These are phyloP conservation scores for Heterohyrax brucei DNA, from an alignment of 2,797 vertebrate species.

Conservation along the genomic window DNA sequence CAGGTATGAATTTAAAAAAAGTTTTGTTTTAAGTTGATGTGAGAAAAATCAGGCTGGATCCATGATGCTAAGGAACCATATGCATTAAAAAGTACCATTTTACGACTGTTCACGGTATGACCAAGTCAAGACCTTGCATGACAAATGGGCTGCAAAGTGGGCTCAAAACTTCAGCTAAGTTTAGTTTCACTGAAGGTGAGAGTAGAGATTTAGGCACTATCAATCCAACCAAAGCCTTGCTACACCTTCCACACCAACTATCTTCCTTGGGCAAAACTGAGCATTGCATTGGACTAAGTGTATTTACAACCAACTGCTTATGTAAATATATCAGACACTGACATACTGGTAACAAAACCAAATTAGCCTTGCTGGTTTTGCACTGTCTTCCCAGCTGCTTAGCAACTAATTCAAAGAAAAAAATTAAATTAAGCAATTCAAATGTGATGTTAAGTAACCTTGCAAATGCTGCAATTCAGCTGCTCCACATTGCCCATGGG, in stretches of 20 bases:
- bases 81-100: not conserved
- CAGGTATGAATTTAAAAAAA: not conserved
- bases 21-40: not conserved
- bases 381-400: slow-evolving; percentile 84
- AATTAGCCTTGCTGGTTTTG: slow-evolving; percentile 83
- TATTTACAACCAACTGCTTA: slow-evolving; percentile 81
- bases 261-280: slow-evolving; percentile 69
- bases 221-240: not conserved
- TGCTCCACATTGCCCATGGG: slow-evolving; percentile 65
- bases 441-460: slow-evolving; percentile 83
- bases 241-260: slow-evolving; percentile 58
- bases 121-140: not conserved
- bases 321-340: slow-evolving; percentile 76
- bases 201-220: not conserved
- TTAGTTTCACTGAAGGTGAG: not conserved
- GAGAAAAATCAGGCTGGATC: not conserved
- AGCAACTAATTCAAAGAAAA: slow-evolving; percentile 86
- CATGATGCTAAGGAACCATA: not conserved
- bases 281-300: slow-evolving; percentile 68
- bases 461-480: slow-evolving; percentile 79
- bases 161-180: not conserved
- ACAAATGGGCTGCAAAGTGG: not conserved
- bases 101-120: not conserved
- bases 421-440: slow-evolving; percentile 87
- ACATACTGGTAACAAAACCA: slow-evolving; percentile 81